A percentile compares a stretch with the other conserved stretches of the same genome.
Evolutionary conservation across 2,113 vertebrate species (phyloP).

Genomic region (Nerophis lumbriciformis): DNA sequence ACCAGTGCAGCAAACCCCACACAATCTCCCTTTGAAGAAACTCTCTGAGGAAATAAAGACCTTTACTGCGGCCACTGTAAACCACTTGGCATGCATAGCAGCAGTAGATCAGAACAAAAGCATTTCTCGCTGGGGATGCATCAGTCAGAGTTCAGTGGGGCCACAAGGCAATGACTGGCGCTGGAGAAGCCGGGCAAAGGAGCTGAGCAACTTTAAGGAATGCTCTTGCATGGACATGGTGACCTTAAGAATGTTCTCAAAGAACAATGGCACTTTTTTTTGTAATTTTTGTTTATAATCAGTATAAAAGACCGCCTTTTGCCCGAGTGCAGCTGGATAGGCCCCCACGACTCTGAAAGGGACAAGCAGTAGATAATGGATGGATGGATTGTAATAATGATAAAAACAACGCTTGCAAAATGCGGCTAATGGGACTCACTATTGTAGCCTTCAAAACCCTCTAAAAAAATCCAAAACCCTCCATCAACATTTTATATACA

Average conservation of each 20-base stretch:
- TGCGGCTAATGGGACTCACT: no score
- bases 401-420: no score
- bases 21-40: constrained; percentile 11
- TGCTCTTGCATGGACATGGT: constrained; percentile 9
- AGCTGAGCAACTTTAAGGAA: constrained; percentile 11
- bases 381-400: no score
- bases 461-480: no score
- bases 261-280: no score
- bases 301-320: no score
- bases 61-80: constrained; percentile 7
- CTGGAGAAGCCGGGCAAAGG: neutral
- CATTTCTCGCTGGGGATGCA: constrained; percentile 8
- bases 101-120: constrained; percentile 11
- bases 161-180: neutral
- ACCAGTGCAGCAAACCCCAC: constrained; percentile 2
- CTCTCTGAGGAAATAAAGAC: constrained; percentile 32
- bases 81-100: constrained; percentile 10
- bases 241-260: constrained; percentile 6
- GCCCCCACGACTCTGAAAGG: no score
- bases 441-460: no score
- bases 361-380: no score
- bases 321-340: no score
- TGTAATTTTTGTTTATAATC: no score
- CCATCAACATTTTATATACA: no score
- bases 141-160: neutral